Percentiles rank a stretch among this genome's conserved stretches.
phyloP scores from a whole-genome alignment of 1,140 invertebrate species.

The Heterodera schachtii region DNA sequence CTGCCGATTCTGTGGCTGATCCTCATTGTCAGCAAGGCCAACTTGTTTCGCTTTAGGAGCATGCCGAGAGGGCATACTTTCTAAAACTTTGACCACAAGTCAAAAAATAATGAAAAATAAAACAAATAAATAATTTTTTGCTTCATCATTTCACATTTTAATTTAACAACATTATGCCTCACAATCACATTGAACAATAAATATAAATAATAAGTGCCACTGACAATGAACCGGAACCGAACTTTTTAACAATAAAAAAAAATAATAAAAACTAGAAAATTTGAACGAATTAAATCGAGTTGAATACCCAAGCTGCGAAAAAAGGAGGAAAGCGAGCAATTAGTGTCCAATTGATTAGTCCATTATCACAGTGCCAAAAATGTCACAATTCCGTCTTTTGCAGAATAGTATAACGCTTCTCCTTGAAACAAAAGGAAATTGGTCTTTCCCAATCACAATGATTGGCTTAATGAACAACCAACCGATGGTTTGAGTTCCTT shows the following conservation, averaged over 20 bases:
- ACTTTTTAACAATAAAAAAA: background rate
- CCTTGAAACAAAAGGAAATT: slow-evolving; percentile 10
- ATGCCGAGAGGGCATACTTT: background rate
- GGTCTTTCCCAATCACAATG: no score
- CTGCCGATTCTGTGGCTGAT: background rate
- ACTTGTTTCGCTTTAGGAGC: background rate
- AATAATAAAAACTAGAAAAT: background rate
- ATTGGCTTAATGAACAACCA: background rate
- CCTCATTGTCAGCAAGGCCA: background rate
- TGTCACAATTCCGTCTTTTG: slow-evolving; percentile 58
- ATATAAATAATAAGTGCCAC: background rate
- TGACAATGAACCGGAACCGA: background rate
- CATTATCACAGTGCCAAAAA: background rate
- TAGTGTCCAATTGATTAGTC: background rate
- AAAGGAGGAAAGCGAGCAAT: background rate
- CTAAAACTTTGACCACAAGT: background rate
- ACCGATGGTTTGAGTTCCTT: slow-evolving; percentile 63
- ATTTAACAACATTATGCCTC: background rate
- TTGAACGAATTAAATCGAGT: background rate
- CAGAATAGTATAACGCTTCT: slow-evolving; percentile 62
- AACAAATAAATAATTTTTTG: background rate
- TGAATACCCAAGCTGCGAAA: background rate
- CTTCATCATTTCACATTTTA: background rate
- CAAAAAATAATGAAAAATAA: background rate
- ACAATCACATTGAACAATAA: background rate